Evolutionary conservation across 2,888 invertebrate genomes (phyloP).

Genomic region (Idaea straminata): DNA sequence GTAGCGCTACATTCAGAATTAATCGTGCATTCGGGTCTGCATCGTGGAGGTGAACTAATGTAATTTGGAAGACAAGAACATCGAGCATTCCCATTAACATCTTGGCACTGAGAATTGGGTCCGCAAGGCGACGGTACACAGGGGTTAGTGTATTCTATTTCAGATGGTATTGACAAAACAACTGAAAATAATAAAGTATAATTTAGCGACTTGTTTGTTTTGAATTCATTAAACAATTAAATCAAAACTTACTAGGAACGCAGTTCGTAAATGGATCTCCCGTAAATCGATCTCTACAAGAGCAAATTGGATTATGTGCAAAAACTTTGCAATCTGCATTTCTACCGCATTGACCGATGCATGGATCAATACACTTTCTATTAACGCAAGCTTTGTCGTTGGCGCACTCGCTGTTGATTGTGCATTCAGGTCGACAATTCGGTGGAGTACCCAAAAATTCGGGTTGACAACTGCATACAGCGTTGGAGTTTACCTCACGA

Average conservation of each 20-base stretch:
- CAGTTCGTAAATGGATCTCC: slow-evolving; percentile 87
- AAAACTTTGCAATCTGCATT: slow-evolving; percentile 89
- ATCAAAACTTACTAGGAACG: slow-evolving; percentile 68
- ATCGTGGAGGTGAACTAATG: slow-evolving; percentile 87
- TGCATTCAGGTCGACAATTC: slow-evolving; percentile 90
- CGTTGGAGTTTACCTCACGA: slow-evolving; percentile 83
- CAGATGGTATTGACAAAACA: slow-evolving; percentile 47
- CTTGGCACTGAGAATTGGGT: slow-evolving; percentile 86
- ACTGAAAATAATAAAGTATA: slow-evolving; percentile 33
- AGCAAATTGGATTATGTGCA: slow-evolving; percentile 91
- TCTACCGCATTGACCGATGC: slow-evolving; percentile 88
- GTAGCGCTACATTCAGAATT: slow-evolving; percentile 86
- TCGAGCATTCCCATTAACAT: slow-evolving; percentile 82
- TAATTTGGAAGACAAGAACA: slow-evolving; percentile 87
- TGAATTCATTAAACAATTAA: background rate
- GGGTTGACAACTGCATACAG: slow-evolving; percentile 85
- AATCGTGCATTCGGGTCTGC: slow-evolving; percentile 86
- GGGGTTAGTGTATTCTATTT: slow-evolving; percentile 70
- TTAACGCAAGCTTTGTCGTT: slow-evolving; percentile 87
- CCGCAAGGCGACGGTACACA: slow-evolving; percentile 90
- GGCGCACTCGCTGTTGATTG: slow-evolving; percentile 89
- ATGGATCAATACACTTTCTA: slow-evolving; percentile 89
- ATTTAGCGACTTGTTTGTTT: background rate
- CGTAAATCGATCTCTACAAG: slow-evolving; percentile 84
- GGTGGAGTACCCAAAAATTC: slow-evolving; percentile 88